phyloP scores from a whole-genome alignment of 2,888 invertebrate species.

The Choristoneura rosaceana region DNA sequence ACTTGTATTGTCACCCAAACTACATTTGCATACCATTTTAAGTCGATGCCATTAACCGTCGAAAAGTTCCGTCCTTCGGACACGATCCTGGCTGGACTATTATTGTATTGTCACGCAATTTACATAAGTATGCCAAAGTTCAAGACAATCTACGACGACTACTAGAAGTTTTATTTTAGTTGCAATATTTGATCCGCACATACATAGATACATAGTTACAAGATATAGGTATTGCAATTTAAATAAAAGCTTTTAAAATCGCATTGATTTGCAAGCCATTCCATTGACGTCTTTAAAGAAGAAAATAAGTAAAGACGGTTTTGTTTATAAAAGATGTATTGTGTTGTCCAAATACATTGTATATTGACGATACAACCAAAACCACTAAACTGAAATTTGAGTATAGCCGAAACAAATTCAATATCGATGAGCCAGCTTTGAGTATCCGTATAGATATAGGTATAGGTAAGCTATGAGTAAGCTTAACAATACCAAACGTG shows the following conservation, averaged over 20 bases:
- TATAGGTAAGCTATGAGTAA: background rate
- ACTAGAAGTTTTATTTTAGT: too few species aligned
- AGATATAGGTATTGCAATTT: too few species aligned
- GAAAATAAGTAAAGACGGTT: conserved; percentile 8
- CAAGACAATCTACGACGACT: too few species aligned
- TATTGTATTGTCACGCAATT: too few species aligned
- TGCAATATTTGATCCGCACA: too few species aligned
- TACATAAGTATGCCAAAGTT: too few species aligned
- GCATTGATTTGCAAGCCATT: conserved; percentile 31
- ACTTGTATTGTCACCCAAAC: too few species aligned
- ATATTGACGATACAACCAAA: conserved; percentile 4
- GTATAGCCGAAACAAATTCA: conserved; percentile 10
- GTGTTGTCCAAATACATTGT: conserved; percentile 19
- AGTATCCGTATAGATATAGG: background rate
- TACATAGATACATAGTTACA: too few species aligned
- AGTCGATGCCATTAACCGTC: too few species aligned
- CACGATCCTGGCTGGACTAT: too few species aligned
- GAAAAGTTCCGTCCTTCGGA: too few species aligned
- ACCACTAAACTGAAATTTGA: conserved; percentile 29
- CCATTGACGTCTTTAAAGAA: conserved; percentile 14
- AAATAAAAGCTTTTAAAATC: conserved; percentile 14
- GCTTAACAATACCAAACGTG: conserved; percentile 11
- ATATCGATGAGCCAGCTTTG: conserved; percentile 18
- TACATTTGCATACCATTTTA: too few species aligned
- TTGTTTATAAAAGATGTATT: conserved; percentile 17